Percentiles rank a stretch among this genome's conserved stretches.
Conservation (phyloP, 2,113 vertebrate genomes). For the Nestor notabilis region DNA sequence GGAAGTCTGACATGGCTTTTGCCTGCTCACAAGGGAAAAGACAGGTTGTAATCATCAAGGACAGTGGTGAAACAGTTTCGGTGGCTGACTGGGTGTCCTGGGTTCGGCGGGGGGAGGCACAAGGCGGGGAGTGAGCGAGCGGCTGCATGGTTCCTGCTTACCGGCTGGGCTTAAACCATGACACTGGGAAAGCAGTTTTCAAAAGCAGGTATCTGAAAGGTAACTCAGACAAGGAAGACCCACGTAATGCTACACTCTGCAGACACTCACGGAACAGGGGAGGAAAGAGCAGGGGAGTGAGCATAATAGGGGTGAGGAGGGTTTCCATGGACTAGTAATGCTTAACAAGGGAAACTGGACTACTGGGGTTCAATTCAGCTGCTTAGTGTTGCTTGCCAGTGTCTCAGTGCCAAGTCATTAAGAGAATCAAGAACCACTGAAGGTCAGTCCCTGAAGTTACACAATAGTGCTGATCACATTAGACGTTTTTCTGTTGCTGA, state of each 20-base stretch:
- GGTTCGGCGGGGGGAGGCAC: too few relatives aligned
- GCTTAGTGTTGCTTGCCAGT: not conserved
- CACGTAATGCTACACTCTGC: not conserved
- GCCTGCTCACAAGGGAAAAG: not conserved
- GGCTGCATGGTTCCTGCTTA: too few relatives aligned
- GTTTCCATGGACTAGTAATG: not conserved
- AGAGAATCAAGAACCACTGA: not conserved
- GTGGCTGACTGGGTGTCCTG: too few relatives aligned
- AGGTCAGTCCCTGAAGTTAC: not conserved
- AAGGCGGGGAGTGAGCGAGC: too few relatives aligned
- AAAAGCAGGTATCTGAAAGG: not conserved
- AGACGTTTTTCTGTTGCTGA: not conserved
- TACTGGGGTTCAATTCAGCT: not conserved
- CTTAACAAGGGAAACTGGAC: not conserved
- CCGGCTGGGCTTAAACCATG: too few relatives aligned
- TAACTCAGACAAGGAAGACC: not conserved
- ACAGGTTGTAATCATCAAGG: not conserved
- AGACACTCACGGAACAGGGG: rapidly evolving
- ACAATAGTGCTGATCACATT: not conserved
- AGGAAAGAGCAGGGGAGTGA: not conserved
- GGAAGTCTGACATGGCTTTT: not conserved
- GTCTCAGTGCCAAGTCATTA: not conserved
- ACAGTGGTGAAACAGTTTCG: not conserved
- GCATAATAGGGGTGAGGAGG: not conserved
- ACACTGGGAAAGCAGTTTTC: not conserved